Conservation (phyloP, 2,888 invertebrate species). For the Alloplasta piceator region DNA sequence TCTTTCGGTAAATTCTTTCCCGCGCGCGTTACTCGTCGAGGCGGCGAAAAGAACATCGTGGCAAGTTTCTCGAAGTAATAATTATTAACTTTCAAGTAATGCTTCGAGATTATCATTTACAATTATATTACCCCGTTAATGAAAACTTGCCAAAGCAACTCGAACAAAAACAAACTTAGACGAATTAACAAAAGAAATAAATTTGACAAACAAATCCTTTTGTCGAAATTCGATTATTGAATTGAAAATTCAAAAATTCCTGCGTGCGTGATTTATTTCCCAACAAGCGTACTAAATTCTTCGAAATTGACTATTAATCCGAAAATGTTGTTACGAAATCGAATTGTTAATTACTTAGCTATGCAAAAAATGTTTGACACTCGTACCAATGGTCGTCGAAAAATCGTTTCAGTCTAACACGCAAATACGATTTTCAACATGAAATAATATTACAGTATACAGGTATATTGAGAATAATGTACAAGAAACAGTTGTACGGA, state of each 20-base stretch:
- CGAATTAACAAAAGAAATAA: neutral
- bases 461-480: no score
- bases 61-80: neutral
- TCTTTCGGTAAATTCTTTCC: neutral
- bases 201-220: no score
- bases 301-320: neutral
- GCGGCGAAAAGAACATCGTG: constrained; percentile 9
- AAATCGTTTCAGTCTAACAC: no score
- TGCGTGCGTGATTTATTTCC: neutral
- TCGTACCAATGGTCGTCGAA: no score
- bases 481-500: no score
- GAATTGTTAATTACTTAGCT: neutral
- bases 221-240: neutral
- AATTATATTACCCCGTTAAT: neutral
- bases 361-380: no score
- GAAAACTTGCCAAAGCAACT: neutral
- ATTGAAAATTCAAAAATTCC: neutral
- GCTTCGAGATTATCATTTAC: neutral
- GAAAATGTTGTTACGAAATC: neutral
- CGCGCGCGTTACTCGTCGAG: constrained; percentile 6
- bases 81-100: neutral
- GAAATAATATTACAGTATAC: no score
- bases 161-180: neutral
- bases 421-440: no score
- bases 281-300: neutral